phyloP scores from a whole-genome alignment of 2,113 vertebrate species.

The Corapipo altera region DNA sequence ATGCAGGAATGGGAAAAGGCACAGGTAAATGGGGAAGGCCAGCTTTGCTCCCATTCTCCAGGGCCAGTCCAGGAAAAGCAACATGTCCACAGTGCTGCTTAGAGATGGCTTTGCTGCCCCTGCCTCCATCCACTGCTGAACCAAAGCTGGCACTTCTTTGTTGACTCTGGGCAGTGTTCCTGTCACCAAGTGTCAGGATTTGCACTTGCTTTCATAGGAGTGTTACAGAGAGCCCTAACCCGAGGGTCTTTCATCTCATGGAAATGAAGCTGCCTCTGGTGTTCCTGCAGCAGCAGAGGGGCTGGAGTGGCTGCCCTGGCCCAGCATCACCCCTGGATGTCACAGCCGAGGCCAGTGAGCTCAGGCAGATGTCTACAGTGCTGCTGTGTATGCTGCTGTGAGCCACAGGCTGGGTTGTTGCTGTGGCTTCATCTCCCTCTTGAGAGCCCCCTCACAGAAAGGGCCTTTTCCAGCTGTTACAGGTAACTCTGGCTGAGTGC shows the following conservation, averaged over 20 bases:
- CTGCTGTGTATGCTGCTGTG: not conserved
- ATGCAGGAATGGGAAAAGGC: not conserved
- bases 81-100: fast-evolving
- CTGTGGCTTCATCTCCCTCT: not conserved
- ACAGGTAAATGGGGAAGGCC: not conserved
- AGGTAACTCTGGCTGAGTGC: not conserved
- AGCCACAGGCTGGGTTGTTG: not conserved
- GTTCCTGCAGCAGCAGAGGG: not conserved
- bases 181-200: slow-evolving; percentile 46
- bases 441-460: too few species aligned
- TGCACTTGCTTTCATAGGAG: slow-evolving; percentile 36
- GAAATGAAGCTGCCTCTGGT: not conserved
- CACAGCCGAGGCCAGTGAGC: fast-evolving
- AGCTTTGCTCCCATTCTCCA: not conserved
- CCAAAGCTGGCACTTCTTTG: slow-evolving; percentile 52
- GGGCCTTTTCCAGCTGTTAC: fast-evolving
- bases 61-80: not conserved
- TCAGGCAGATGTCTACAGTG: not conserved
- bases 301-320: fast-evolving
- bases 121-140: not conserved
- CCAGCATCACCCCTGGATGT: not conserved
- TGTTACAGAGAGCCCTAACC: not conserved
- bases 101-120: not conserved
- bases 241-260: not conserved
- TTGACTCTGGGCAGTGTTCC: not conserved